Base-by-base conservation (phyloP, 1,140 invertebrate genomes). In the Diabrotica virgifera region DNA sequence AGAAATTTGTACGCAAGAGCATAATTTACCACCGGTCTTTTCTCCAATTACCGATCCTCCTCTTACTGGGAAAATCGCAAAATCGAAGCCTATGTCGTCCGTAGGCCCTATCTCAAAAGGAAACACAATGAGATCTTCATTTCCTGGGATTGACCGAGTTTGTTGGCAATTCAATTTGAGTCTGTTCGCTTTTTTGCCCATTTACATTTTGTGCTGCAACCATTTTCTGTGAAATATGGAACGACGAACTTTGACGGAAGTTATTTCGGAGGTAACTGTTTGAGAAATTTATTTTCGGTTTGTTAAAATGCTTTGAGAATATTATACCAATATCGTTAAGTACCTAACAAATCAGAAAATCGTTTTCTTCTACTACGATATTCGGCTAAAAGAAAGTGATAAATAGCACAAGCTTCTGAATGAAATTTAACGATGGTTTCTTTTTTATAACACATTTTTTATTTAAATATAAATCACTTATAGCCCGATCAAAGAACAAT, bases 121-220 rank as follows among this genome's bases (percentile, higher is more conserved):
- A 46, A 46, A 46, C 40, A 46, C 40, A 46, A n/a, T 46, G 40
- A 46, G 40, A 46, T 46, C 40, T 46, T 46, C 40, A 46, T 46
- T 46, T 46, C 40, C 40, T 46, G 40, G 40, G 40, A 46, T 46
- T 46, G 40, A 46, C 40, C 40, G 40, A 46, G 40, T 46, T 46
- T 46, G 40, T 46, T 46, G 40, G n/a, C 40, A 46, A 10, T 46
- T 46, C 40, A 46, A 46, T 46, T 46, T 46, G n/a, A n/a, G 8
- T 46, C 8, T 46, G 4, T n/a, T 46, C 40, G 3, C 40, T 46
- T 46, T 46, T 6, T 24, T 24, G 8, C 8, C 40, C 40, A 46
- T 46, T 46, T 46, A 46, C 40, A 46, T 46, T 24, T 46, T 46
- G 40, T 46, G 40, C n/a, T 46, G 8, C 40, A 46, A 8, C 40